These are phyloP conservation scores for Nebria salina DNA, from an alignment of 2,888 invertebrate species.

Conservation along the genomic window DNA sequence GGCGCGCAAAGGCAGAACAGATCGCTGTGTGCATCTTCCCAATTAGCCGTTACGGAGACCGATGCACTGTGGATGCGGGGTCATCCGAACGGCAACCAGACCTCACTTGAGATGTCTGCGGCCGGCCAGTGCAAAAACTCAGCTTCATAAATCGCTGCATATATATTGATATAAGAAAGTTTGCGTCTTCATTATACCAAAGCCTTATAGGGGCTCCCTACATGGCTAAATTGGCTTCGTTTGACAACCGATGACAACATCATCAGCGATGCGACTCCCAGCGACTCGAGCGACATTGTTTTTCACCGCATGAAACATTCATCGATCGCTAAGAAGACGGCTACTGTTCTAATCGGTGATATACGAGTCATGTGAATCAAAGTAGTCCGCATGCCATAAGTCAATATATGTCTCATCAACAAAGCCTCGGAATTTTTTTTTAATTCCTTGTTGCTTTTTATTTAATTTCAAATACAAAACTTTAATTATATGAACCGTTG, in stretches of 20 bases:
- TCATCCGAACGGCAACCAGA: conserved; percentile 20
- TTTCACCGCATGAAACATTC: conserved; percentile 60
- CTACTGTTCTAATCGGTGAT: conserved; percentile 7
- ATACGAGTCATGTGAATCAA: background rate
- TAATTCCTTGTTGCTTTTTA: no score
- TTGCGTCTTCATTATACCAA: conserved; percentile 63
- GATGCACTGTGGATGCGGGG: conserved; percentile 23
- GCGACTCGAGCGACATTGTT: conserved; percentile 55
- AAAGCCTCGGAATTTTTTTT: no score
- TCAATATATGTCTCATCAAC: background rate
- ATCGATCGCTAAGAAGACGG: conserved; percentile 55
- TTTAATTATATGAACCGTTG: background rate
- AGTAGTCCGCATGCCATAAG: background rate
- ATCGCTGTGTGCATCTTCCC: conserved; percentile 39
- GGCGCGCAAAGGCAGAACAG: conserved; percentile 30
- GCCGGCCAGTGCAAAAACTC: conserved; percentile 55
- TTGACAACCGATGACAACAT: conserved; percentile 63
- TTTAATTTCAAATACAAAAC: no score
- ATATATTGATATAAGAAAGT: conserved; percentile 57
- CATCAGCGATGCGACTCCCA: conserved; percentile 59
- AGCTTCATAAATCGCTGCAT: conserved; percentile 61
- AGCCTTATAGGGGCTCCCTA: conserved; percentile 60
- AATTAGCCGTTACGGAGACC: conserved; percentile 34
- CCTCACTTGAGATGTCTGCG: conserved; percentile 6
- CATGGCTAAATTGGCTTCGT: conserved; percentile 59